These are phyloP conservation scores for Catamblyrhynchus diadema DNA, from an alignment of 2,797 vertebrate genomes.

Conservation along the genomic window DNA sequence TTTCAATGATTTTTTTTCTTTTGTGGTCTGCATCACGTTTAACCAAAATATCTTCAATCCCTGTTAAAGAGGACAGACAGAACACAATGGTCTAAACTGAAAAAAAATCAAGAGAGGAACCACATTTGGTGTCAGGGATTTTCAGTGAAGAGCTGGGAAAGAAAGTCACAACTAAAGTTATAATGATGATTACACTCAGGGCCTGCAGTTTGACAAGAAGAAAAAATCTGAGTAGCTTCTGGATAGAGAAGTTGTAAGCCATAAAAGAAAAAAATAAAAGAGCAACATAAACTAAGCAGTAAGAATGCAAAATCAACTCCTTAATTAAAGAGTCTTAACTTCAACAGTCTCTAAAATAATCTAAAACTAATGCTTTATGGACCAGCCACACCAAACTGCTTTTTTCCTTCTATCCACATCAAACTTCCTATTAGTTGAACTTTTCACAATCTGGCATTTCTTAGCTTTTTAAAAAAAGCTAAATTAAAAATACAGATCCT, in stretches of 20 bases:
- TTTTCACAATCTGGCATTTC: neutral
- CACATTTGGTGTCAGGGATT: neutral
- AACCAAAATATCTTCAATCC: conserved; percentile 96
- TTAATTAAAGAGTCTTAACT: neutral
- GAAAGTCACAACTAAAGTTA: neutral
- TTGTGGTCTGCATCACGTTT: conserved; percentile 82
- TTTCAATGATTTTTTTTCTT: conserved; percentile 83
- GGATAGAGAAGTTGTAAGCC: neutral
- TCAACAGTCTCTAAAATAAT: neutral
- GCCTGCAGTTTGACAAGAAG: neutral
- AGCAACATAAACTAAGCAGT: neutral
- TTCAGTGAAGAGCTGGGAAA: neutral
- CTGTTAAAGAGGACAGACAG: conserved; percentile 66
- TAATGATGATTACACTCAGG: neutral
- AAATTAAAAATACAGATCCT: neutral
- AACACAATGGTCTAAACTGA: neutral
- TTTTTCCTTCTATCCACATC: neutral
- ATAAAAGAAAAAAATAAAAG: neutral
- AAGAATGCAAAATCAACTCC: neutral
- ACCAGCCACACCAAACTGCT: neutral
- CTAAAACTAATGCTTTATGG: neutral
- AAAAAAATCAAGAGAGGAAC: neutral
- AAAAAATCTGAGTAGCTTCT: neutral
- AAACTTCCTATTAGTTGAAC: neutral
- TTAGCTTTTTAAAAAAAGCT: neutral